Percentiles rank a stretch among this genome's conserved stretches.
Evolutionary conservation across 2,113 vertebrate genomes (phyloP).

Genomic region (Bothrops jararaca): DNA sequence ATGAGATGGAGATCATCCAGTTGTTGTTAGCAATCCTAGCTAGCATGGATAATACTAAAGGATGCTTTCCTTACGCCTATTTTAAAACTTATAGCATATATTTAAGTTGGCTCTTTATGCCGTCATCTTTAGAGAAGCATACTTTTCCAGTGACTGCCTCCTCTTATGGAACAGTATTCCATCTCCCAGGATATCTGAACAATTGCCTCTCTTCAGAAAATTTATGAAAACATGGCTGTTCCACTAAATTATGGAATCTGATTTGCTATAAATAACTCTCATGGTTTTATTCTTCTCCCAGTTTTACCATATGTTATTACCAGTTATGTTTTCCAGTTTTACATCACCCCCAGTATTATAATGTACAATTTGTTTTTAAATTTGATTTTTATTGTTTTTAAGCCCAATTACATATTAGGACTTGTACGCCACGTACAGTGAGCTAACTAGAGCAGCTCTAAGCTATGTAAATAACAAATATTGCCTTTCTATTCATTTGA

Average conservation of each 20-base stretch:
- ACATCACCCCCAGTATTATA: background rate
- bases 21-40: background rate
- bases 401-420: background rate
- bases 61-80: background rate
- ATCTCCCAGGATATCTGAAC: background rate
- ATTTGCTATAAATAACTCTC: background rate
- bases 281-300: background rate
- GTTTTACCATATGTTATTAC: background rate
- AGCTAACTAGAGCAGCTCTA: background rate
- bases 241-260: background rate
- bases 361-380: background rate
- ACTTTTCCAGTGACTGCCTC: background rate
- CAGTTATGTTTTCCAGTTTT: background rate
- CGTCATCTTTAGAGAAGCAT: background rate
- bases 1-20: background rate
- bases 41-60: background rate
- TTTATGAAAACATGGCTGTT: background rate
- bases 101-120: background rate
- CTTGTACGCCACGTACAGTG: background rate
- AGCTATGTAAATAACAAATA: background rate
- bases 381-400: background rate
- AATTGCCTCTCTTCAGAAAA: background rate
- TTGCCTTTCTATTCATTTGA: background rate
- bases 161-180: background rate
- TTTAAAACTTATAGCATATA: background rate